These are phyloP conservation scores for Drosophila conformis DNA, from an alignment of 2,888 invertebrate genomes.

Conservation along the genomic window DNA sequence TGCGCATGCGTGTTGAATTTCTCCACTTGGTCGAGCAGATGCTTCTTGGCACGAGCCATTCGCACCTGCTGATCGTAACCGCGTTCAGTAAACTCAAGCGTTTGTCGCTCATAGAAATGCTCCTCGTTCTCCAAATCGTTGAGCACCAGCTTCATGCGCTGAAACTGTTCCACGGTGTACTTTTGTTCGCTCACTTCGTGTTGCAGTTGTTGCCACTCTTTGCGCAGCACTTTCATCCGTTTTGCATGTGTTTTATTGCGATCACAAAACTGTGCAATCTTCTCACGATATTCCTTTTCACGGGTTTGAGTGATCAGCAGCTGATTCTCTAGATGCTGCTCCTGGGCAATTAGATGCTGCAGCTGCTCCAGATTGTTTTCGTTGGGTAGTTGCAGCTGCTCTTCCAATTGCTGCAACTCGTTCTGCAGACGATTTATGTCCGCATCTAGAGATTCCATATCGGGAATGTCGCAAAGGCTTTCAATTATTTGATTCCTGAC, in stretches of 20 bases:
- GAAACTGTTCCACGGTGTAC: slow-evolving; percentile 60
- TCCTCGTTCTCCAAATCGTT: slow-evolving; percentile 65
- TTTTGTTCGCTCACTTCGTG: slow-evolving; percentile 54
- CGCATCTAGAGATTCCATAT: slow-evolving; percentile 54
- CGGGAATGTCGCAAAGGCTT: slow-evolving; percentile 58
- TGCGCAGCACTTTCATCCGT: slow-evolving; percentile 9
- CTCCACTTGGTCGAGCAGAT: slow-evolving; percentile 71
- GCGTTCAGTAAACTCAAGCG: slow-evolving; percentile 68
- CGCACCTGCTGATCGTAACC: slow-evolving; percentile 74
- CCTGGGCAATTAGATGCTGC: slow-evolving; percentile 21
- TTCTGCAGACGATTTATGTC: slow-evolving; percentile 54
- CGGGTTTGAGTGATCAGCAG: slow-evolving; percentile 36
- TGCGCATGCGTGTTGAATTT: slow-evolving; percentile 66
- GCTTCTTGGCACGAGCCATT: slow-evolving; percentile 71
- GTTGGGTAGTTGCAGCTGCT: slow-evolving; percentile 44
- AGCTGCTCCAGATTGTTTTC: slow-evolving; percentile 52
- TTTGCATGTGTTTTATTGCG: slow-evolving; percentile 19
- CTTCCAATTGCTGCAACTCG: slow-evolving; percentile 49
- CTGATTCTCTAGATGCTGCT: slow-evolving; percentile 61
- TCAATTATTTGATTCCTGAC: slow-evolving; percentile 70
- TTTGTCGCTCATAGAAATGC: slow-evolving; percentile 64
- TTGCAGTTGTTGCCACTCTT: slow-evolving; percentile 45
- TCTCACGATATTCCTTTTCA: not conserved
- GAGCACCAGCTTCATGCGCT: slow-evolving; percentile 63
- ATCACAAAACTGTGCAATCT: slow-evolving; percentile 5